Percentiles rank a stretch among this genome's conserved stretches.
Evolutionary conservation across 53 echinoderm and acorn worm genomes (phyloP).

Genomic region (Hippasteria phrygiana): DNA sequence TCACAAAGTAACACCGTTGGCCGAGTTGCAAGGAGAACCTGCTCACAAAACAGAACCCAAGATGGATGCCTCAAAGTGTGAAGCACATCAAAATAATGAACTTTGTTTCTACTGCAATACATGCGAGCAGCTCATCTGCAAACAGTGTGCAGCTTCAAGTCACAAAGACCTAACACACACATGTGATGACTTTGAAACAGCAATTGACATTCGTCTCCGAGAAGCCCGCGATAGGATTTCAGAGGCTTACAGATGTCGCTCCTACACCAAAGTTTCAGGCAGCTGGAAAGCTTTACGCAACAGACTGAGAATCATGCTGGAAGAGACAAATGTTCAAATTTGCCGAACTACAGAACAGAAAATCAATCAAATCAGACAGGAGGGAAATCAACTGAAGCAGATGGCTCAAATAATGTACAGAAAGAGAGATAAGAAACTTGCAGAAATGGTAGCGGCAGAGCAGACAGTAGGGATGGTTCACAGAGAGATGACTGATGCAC

Average conservation of each 20-base stretch:
- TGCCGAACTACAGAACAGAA: not conserved
- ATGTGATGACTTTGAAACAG: not conserved
- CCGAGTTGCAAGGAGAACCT: not conserved
- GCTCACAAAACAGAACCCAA: not conserved
- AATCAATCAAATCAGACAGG: not conserved
- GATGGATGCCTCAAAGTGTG: not conserved
- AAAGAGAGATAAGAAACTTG: conserved; percentile 26
- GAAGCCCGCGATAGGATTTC: not conserved
- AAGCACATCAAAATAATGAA: too few species aligned
- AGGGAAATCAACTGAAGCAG: not conserved
- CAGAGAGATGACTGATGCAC: not conserved
- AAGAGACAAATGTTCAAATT: not conserved
- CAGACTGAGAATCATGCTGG: conserved; percentile 17
- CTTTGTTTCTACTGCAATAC: too few species aligned
- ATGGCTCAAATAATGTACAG: not conserved
- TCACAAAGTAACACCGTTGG: conserved; percentile 10
- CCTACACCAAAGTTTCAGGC: too few species aligned
- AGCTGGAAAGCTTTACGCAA: not conserved
- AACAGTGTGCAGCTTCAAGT: too few species aligned
- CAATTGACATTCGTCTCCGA: not conserved
- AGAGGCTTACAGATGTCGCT: not conserved
- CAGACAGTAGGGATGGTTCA: not conserved
- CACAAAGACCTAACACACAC: not conserved
- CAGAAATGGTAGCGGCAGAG: not conserved
- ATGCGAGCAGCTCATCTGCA: too few species aligned